Base-by-base conservation (phyloP, 2,888 invertebrate species). In the Lepidocyrtoides sp. region DNA sequence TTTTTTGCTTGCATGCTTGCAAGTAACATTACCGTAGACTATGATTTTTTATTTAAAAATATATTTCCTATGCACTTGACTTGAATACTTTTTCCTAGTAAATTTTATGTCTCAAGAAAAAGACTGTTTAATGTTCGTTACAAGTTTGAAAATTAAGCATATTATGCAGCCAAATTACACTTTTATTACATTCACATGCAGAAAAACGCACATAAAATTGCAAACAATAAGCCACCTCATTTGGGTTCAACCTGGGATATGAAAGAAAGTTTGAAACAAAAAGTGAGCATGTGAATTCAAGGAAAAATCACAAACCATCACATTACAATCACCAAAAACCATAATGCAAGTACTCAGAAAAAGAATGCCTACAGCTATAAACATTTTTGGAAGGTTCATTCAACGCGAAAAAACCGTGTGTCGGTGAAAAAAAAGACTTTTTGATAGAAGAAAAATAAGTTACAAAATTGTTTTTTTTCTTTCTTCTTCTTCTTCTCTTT, bases 361-460 rank as follows among this genome's bases (percentile, higher is more conserved):
- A 85, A 54, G 23, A 69, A 29, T 57, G 85, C 85, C 85, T 85
- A 72, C 54, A 85, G 85, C 85, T 20, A 69, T 57, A 54, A 85
- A 72, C 66, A 63, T 57, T 29, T 57, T 41, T 72, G 85, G 77
- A 86, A 86, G 86, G 86, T 86, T 86, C 86, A 77, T 86, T 86
- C 86, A 86, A 85, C 84, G 84, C 84, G 54, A 85, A 72, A 82
- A 85, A 69, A 51, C 69, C 84, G 84, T 36, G 66, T 85, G 84
- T 85, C 84, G 72, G 84, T 85, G n/a, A n/a, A n/a, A 57, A 57
- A 72, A 69, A 60, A 3, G 66, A 48, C 66, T 83, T 72, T 66
- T 51, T 72, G 69, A 72, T 84, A n/a, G n/a, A n/a, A 85, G 84
- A 85, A 85, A 66, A 85, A 41, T 44, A 17, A 72, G 72, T 41